Evolutionary conservation across 1,140 invertebrate genomes (phyloP).

Genomic region (Pogonus chalceus): DNA sequence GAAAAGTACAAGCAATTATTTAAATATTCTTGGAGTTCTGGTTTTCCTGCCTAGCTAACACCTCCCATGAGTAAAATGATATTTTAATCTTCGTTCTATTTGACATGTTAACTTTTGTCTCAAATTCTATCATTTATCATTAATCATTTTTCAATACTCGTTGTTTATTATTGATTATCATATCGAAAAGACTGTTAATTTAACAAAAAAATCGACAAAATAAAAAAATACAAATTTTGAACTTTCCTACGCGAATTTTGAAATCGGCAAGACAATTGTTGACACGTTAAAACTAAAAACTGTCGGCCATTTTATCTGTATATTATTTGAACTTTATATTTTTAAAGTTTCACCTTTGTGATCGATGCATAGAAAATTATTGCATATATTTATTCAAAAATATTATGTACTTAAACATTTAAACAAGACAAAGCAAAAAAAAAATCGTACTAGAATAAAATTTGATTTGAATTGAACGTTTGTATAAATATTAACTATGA

Average conservation of each 20-base stretch:
- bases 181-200: slow-evolving; percentile 10
- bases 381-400: too few relatives aligned
- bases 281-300: background rate
- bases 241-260: slow-evolving; percentile 1
- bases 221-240: background rate
- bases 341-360: too few relatives aligned
- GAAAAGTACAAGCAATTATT: background rate
- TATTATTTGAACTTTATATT: too few relatives aligned
- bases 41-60: background rate
- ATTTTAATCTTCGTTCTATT: background rate
- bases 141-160: background rate
- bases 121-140: background rate
- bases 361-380: background rate
- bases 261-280: slow-evolving; percentile 4
- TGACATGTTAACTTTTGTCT: slow-evolving; percentile 6
- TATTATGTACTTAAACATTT: too few relatives aligned
- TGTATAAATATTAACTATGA: too few relatives aligned
- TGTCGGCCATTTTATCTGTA: slow-evolving; percentile 4
- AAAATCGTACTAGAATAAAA: too few relatives aligned
- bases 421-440: too few relatives aligned
- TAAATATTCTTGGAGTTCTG: background rate
- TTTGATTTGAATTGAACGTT: too few relatives aligned
- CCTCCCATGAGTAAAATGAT: slow-evolving; percentile 1
- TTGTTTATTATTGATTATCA: slow-evolving; percentile 4
- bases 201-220: slow-evolving; percentile 3